These are phyloP conservation scores for Agrochola lota DNA, from an alignment of 2,888 invertebrate genomes.

Conservation along the genomic window DNA sequence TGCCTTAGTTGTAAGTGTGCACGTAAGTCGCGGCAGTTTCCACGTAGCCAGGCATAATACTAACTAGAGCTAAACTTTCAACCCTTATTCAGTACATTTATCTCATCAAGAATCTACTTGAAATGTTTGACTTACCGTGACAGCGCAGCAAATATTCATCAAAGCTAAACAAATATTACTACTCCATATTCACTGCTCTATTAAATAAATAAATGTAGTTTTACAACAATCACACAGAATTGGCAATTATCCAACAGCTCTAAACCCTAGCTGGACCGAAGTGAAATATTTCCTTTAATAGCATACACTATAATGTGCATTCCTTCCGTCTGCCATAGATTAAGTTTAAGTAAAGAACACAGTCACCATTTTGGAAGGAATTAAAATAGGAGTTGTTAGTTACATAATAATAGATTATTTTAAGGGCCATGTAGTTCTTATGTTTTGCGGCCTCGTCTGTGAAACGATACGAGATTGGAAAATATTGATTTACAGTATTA, in stretches of 20 bases:
- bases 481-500: background rate
- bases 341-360: conserved; percentile 23
- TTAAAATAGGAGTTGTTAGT: background rate
- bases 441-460: background rate
- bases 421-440: too few relatives aligned
- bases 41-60: background rate
- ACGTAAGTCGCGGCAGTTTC: background rate
- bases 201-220: conserved; percentile 42
- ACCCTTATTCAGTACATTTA: background rate
- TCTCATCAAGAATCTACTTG: background rate
- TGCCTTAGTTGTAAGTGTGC: background rate
- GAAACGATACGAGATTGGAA: too few relatives aligned
- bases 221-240: conserved; percentile 61
- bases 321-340: conserved; percentile 64
- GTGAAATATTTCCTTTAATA: conserved; percentile 69
- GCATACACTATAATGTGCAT: conserved; percentile 69
- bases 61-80: background rate
- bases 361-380: background rate
- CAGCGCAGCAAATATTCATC: conserved; percentile 29
- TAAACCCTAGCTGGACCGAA: conserved; percentile 53
- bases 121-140: conserved; percentile 4
- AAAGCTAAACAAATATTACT: conserved; percentile 27
- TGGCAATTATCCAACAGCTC: conserved; percentile 65
- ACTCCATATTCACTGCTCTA: conserved; percentile 2
- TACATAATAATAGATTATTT: too few relatives aligned